Conservation (phyloP, 2,888 invertebrate genomes). For the Venustoraphidia nigricollis region DNA sequence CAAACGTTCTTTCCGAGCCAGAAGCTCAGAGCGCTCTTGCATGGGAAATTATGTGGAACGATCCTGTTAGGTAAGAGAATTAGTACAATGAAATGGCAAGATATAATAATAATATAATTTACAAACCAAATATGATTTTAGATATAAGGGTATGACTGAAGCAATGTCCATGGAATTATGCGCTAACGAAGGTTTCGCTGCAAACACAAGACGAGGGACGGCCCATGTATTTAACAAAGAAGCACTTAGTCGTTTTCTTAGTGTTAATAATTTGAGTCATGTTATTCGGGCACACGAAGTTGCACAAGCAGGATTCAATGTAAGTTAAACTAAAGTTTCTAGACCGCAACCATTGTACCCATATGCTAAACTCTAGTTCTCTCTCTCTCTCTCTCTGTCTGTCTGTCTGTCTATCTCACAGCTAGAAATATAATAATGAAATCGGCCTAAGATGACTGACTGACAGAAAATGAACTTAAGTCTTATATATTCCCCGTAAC, state of each 20-base stretch:
- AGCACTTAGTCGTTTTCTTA: constrained; percentile 51
- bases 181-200: constrained; percentile 49
- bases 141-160: constrained; percentile 30
- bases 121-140: constrained; percentile 11
- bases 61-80: constrained; percentile 39
- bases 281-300: constrained; percentile 62
- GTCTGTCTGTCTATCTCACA: no score
- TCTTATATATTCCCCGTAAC: neutral
- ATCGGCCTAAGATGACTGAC: no score
- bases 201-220: constrained; percentile 50
- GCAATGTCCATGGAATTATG: constrained; percentile 33
- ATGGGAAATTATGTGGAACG: constrained; percentile 71
- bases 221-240: constrained; percentile 54
- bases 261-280: constrained; percentile 47
- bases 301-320: constrained; percentile 54
- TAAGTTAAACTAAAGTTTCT: constrained; percentile 17
- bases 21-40: constrained; percentile 53
- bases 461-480: neutral
- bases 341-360: neutral
- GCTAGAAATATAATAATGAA: no score
- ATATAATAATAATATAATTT: constrained; percentile 2
- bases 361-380: no score
- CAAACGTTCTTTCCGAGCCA: constrained; percentile 45
- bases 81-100: neutral
- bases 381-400: no score